These are phyloP conservation scores for Oreotragus oreotragus DNA, from an alignment of 2,113 vertebrate species.

Conservation along the genomic window DNA sequence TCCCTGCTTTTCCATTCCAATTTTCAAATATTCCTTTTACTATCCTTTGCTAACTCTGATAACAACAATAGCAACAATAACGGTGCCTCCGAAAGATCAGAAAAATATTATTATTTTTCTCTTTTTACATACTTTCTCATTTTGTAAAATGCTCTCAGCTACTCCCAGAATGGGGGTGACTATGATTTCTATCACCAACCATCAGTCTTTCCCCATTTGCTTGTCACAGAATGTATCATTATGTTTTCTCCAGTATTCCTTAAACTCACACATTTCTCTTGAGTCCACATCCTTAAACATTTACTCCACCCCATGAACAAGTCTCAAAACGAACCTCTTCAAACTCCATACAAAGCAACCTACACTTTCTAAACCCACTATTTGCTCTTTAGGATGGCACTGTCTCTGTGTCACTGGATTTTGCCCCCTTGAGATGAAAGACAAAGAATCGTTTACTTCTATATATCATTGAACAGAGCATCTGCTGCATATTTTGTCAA, in stretches of 20 bases:
- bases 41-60: background rate
- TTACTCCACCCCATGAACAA: background rate
- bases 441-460: background rate
- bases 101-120: background rate
- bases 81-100: background rate
- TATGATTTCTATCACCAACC: background rate
- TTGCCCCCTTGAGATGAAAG: background rate
- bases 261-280: background rate
- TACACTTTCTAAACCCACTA: background rate
- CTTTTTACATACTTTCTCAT: background rate
- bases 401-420: background rate
- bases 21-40: background rate
- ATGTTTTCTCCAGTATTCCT: background rate
- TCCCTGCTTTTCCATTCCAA: background rate
- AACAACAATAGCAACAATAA: background rate
- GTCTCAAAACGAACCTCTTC: background rate
- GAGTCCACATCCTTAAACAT: background rate
- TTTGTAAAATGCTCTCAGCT: background rate
- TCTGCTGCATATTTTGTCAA: background rate
- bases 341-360: background rate
- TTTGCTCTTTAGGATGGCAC: background rate
- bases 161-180: background rate
- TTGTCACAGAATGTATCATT: background rate
- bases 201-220: background rate
- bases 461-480: background rate